These are phyloP conservation scores for Pimephales promelas DNA, from an alignment of 2,113 vertebrate genomes.

Conservation along the genomic window DNA sequence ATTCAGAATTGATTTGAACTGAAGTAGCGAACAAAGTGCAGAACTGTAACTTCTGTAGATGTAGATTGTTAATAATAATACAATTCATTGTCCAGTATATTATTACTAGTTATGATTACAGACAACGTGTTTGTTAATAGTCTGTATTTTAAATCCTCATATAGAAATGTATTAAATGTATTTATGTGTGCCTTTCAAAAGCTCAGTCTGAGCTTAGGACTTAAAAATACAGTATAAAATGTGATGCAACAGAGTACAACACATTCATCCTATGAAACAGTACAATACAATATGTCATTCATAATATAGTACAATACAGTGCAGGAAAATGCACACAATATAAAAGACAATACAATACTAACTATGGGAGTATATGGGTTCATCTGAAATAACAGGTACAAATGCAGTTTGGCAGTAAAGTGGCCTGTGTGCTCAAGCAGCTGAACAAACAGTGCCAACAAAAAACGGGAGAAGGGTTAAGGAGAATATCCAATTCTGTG, in stretches of 20 bases:
- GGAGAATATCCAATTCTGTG: neutral
- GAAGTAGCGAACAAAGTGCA: neutral
- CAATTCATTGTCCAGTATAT: neutral
- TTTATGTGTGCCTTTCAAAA: neutral
- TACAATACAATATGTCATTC: neutral
- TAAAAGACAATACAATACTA: neutral
- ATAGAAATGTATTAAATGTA: neutral
- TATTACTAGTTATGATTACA: neutral
- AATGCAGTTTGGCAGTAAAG: neutral
- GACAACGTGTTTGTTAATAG: neutral
- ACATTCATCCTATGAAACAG: neutral
- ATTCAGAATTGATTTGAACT: neutral
- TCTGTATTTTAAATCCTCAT: neutral
- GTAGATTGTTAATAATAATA: neutral
- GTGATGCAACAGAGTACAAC: neutral
- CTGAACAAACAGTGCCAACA: constrained; percentile 13
- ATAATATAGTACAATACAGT: neutral
- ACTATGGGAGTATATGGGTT: neutral
- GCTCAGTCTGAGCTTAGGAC: neutral
- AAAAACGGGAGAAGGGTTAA: neutral
- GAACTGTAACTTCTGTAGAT: neutral
- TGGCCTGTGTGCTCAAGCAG: neutral
- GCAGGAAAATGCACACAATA: neutral
- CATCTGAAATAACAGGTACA: neutral
- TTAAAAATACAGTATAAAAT: neutral